Evolutionary conservation across 2,113 vertebrate species (phyloP), one percentile per base, ranked within the genome.

Genomic region (Aspiorhynchus laticeps): DNA sequence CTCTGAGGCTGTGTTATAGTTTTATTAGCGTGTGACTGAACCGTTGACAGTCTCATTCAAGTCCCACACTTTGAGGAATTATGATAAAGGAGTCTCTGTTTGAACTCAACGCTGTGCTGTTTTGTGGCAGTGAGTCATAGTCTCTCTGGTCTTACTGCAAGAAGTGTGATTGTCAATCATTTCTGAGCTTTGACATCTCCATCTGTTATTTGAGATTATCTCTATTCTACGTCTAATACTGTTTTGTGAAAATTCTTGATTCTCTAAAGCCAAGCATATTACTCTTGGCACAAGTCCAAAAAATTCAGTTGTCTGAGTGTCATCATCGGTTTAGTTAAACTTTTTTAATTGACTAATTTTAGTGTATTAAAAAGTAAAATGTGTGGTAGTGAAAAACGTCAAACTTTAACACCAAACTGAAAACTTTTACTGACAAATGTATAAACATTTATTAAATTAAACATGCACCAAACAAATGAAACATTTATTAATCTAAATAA

Each of bases 151-250:
- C 17, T 15, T 46, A 75, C 43, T 81, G 56, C 36, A 81, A 43
- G 7, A 41, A 63, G 14, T 0, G 7, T 26, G 17, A 24, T 12
- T 80, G 56, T 26, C 79, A 63, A 19, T 81, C 53, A 26, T 80
- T 59, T 38, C 11, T 7, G 33, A 61, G 33, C 78, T 41, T 80
- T 61, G 33, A 80, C 31, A 38, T 80, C 33, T n/a, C 33, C 41
- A 26, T 17, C 73, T 75, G 73, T 75, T 46, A 24, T 26, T 43
- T 46, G 24, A 75, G 41, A 75, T 46, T 46, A 75, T 75, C 73
- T 73, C 9, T 38, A 38, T 2, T 73, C 19, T 38, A 38, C 2
- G 33, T 10, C 69, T 43, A 43, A 75, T 7, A 43, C 33, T 2
- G 15, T 21, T 74, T 74, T 41, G 36, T 5, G 4, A 21, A 21